phyloP scores from a whole-genome alignment of 2,888 invertebrate genomes.

The Dryocosmus kuriphilus region DNA sequence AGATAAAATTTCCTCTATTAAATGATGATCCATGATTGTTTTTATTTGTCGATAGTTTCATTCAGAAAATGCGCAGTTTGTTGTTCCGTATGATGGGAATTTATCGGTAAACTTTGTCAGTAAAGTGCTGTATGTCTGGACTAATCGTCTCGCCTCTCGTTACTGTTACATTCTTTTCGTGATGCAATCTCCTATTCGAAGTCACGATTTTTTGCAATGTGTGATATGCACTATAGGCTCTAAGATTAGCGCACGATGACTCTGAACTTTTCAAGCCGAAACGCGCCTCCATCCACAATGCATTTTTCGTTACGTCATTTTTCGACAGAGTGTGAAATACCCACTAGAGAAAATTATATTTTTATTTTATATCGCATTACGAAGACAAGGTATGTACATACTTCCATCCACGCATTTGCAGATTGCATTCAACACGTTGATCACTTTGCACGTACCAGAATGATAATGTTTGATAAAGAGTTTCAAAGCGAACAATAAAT shows the following conservation, averaged over 20 bases:
- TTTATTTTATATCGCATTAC: not conserved
- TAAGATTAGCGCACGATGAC: constrained; percentile 22
- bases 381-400: not conserved
- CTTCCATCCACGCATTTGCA: not conserved
- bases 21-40: not conserved
- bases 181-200: constrained; percentile 19
- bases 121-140: not conserved
- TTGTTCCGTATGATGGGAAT: not conserved
- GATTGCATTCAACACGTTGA: not conserved
- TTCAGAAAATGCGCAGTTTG: not conserved
- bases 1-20: not conserved
- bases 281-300: constrained; percentile 5
- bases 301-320: constrained; percentile 4
- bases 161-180: constrained; percentile 13
- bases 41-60: not conserved
- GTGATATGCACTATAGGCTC: constrained; percentile 21
- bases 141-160: not conserved
- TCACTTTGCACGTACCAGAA: not conserved
- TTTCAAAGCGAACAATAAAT: not conserved
- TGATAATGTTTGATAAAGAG: not conserved
- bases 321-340: not conserved
- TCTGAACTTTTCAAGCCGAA: not conserved
- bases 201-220: constrained; percentile 30
- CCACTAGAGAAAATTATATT: not conserved
- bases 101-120: not conserved